Conservation (phyloP, 23 tunicate genomes). For the Halocynthia roretzi region DNA sequence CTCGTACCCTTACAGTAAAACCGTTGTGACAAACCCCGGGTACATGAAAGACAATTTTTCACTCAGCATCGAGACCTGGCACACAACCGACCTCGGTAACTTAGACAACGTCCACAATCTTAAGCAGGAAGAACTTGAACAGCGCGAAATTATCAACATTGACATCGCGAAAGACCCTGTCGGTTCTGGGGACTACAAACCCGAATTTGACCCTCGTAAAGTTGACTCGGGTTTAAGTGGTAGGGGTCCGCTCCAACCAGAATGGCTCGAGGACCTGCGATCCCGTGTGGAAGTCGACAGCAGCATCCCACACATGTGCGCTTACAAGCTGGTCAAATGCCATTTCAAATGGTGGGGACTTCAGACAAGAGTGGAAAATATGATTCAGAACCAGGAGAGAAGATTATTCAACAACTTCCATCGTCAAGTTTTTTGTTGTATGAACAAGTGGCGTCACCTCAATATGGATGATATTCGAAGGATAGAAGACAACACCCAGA, state of each 20-base stretch:
- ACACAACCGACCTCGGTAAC: slow-evolving; percentile 47
- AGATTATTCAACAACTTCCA: slow-evolving; percentile 69
- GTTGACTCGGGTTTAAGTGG: slow-evolving; percentile 16
- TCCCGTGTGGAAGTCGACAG: neutral
- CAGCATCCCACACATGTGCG: slow-evolving; percentile 57
- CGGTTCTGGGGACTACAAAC: slow-evolving; percentile 28
- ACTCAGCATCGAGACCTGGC: slow-evolving; percentile 34
- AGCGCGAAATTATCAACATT: slow-evolving; percentile 45
- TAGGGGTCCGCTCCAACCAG: slow-evolving; percentile 34
- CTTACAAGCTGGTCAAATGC: slow-evolving; percentile 80
- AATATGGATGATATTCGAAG: slow-evolving; percentile 82
- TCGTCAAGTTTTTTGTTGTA: slow-evolving; percentile 89
- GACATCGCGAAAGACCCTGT: slow-evolving; percentile 53
- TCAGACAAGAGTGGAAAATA: slow-evolving; percentile 54
- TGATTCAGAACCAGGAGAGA: slow-evolving; percentile 56
- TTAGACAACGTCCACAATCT: slow-evolving; percentile 56
- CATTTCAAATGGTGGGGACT: slow-evolving; percentile 83
- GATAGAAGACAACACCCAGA: slow-evolving; percentile 74
- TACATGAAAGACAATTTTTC: slow-evolving; percentile 59
- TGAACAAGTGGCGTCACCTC: slow-evolving; percentile 86
- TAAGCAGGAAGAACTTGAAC: slow-evolving; percentile 18
- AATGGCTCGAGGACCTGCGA: slow-evolving; percentile 47
- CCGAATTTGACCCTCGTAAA: slow-evolving; percentile 27
- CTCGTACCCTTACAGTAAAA: slow-evolving; percentile 76
- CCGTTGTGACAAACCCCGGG: slow-evolving; percentile 65